Conservation (phyloP, 2,113 vertebrate genomes). For the Coreoperca whiteheadi region DNA sequence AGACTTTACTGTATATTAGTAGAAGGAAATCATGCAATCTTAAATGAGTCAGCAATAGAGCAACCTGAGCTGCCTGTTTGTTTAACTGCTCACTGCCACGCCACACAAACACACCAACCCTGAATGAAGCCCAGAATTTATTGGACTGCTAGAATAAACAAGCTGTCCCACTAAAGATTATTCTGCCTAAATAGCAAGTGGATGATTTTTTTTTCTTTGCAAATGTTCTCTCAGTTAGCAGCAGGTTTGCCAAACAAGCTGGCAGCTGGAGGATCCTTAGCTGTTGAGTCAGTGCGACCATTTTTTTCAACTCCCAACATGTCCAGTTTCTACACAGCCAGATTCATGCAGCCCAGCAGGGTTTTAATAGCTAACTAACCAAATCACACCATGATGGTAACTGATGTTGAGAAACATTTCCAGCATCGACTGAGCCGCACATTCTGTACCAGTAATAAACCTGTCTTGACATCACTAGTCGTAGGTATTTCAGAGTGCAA, state of each 20-base stretch:
- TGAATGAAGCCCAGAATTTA: constrained; percentile 29
- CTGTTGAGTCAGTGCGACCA: constrained; percentile 46
- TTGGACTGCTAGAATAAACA: constrained; percentile 46
- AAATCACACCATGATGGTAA: constrained; percentile 11
- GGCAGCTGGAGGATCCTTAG: constrained; percentile 50
- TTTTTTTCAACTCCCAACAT: constrained; percentile 48
- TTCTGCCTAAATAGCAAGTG: constrained; percentile 35
- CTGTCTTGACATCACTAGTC: background rate
- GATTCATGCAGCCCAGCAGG: constrained; percentile 28
- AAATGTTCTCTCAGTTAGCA: constrained; percentile 55
- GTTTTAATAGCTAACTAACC: constrained; percentile 15
- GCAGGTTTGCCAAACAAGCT: constrained; percentile 55
- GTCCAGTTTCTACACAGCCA: constrained; percentile 25
- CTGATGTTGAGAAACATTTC: background rate
- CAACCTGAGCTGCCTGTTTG: constrained; percentile 8
- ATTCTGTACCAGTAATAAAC: background rate
- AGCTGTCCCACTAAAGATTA: constrained; percentile 39
- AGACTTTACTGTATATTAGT: background rate
- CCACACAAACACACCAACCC: constrained; percentile 31
- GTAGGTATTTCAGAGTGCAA: background rate
- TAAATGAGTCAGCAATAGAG: constrained; percentile 1
- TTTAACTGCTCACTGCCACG: constrained; percentile 18
- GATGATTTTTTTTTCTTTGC: constrained; percentile 19
- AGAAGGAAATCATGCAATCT: background rate
- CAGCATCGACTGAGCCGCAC: background rate